Percentiles rank a stretch among this genome's conserved stretches.
These are phyloP conservation scores for Pseudorhombus dupliciocellatus DNA, from an alignment of 2,113 vertebrate species.

Conservation along the genomic window DNA sequence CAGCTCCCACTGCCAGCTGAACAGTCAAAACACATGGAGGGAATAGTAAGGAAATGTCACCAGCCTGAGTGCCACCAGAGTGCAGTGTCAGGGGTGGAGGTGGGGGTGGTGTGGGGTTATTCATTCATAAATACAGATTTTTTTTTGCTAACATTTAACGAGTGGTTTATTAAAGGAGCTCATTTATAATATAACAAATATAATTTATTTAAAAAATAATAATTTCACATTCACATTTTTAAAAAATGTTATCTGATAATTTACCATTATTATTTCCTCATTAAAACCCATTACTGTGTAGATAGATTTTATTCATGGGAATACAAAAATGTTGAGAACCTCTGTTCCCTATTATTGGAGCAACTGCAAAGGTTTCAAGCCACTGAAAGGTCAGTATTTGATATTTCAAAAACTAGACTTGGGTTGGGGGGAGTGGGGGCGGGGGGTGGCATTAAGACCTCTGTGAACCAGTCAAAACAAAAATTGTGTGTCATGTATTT, in stretches of 20 bases:
- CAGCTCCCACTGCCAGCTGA: constrained; percentile 59
- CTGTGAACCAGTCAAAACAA: constrained; percentile 17
- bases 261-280: background rate
- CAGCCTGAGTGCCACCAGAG: constrained; percentile 52
- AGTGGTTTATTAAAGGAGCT: constrained; percentile 25
- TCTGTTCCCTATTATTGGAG: constrained; percentile 1
- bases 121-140: constrained; percentile 34
- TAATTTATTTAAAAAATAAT: background rate
- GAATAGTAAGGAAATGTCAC: constrained; percentile 61
- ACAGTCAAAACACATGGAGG: constrained; percentile 71
- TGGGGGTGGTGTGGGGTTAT: constrained; percentile 34
- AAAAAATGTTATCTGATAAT: background rate
- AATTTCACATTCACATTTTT: too few species aligned
- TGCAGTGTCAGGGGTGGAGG: constrained; percentile 43
- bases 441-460: constrained; percentile 8
- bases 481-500: constrained; percentile 12
- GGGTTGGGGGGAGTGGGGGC: background rate
- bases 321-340: background rate
- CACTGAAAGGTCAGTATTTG: background rate
- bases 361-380: constrained; percentile 9
- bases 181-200: background rate
- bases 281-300: background rate
- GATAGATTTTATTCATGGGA: background rate
- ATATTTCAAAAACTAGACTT: background rate
- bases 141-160: constrained; percentile 26